Evolutionary conservation across 2,797 vertebrate species (phyloP), one percentile per base, ranked within the genome.

Genomic region (Hapalemur alaotrensis): DNA sequence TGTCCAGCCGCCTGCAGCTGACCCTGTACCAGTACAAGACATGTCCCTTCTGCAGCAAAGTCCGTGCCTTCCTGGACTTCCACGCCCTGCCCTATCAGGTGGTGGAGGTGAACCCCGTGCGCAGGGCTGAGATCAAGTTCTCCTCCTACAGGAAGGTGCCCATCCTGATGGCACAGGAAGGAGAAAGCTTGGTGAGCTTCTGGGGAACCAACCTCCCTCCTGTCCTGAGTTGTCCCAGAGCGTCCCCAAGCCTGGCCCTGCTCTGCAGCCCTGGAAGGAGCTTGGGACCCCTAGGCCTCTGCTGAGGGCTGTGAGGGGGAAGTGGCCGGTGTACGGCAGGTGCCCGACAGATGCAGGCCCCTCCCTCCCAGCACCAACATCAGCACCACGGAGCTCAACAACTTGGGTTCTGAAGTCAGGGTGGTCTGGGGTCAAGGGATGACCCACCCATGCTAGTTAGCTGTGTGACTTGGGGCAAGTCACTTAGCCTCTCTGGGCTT

Each of bases 41-140:
- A 0, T 99, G 99, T 88, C 99, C 99, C 0, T 99, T 99, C 99
- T 99, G 99, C 99, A 99, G 99, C 98, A 99, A 99, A 94, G 99
- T 99, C 78, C 99, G 99, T 7, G 99, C 99, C 32, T 99, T 99
- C 97, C 98, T 99, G 18, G 99, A 99, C 98, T 99, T 99, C 97
- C 98, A 99, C 30, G 99, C 99, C 4, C 98, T 99, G 92, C 99
- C 99, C 9, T 99, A 99, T 79, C 97, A 99, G 94, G 98, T 99
- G 25, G 99, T 99, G 97, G 99, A 99, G 98, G 99, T 99, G 88
- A 99, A 99, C 97, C 99, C 99, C 0, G 99, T 99, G 93, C 99
- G 99, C 99, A 99, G 99, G 93, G 97, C 99, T 73, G 99, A 99
- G 98, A 99, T 99, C 97, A 99, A 99, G 98, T 99, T 99, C 98